Percentiles rank a stretch among this genome's conserved stretches.
Conservation (phyloP, 2,113 vertebrate genomes). For the Uria aalge region DNA sequence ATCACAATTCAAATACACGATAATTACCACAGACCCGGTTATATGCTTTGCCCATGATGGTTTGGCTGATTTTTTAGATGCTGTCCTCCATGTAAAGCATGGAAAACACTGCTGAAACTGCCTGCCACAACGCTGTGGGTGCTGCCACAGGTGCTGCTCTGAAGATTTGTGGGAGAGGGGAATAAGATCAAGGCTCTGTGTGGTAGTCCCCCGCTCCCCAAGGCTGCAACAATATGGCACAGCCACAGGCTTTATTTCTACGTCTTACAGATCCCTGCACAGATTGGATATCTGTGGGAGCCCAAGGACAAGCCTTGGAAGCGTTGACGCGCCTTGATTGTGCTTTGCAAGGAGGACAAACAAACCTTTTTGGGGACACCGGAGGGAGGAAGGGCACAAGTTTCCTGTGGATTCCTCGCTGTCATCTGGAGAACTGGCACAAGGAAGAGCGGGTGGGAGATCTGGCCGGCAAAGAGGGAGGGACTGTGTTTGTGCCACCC, state of each 20-base stretch:
- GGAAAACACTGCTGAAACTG: not conserved
- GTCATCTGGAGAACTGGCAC: not conserved
- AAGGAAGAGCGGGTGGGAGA: not conserved
- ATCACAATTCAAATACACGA: not conserved
- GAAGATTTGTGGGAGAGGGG: not conserved
- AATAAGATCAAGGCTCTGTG: not conserved
- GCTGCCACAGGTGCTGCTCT: not conserved
- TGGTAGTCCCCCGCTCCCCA: not conserved
- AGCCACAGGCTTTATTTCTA: not conserved
- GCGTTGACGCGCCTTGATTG: not conserved
- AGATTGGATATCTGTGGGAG: not conserved
- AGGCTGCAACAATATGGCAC: not conserved
- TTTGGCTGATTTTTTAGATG: not conserved
- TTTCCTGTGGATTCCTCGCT: not conserved
- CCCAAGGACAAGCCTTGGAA: not conserved
- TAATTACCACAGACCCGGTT: not conserved
- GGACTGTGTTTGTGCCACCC: not conserved
- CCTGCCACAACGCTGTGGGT: not conserved
- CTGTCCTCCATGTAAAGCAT: not conserved
- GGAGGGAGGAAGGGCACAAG: not conserved
- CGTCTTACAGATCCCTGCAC: not conserved
- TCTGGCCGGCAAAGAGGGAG: not conserved
- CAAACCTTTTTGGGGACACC: rapidly evolving
- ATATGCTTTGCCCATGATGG: not conserved
- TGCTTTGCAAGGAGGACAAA: not conserved